A percentile compares a stretch with the other conserved stretches of the same genome.
Conservation (phyloP, 2,888 invertebrate genomes). For the Agrotis exclamationis region DNA sequence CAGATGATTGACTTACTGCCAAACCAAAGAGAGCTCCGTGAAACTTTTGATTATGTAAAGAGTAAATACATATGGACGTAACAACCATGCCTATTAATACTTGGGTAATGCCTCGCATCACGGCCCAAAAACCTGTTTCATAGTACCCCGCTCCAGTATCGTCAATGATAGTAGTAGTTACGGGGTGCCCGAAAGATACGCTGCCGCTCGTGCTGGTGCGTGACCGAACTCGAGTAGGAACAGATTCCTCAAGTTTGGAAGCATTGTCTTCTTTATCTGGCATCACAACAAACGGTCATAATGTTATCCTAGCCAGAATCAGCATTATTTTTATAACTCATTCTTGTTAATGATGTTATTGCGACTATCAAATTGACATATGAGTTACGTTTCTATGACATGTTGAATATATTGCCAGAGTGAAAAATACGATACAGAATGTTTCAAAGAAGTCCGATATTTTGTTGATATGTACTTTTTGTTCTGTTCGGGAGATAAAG, state of each 20-base stretch:
- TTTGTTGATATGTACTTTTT: background rate
- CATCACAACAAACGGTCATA: slow-evolving; percentile 32
- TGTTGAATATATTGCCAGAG: background rate
- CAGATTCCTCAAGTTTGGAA: background rate
- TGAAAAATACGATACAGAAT: too few relatives aligned
- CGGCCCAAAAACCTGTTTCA: background rate
- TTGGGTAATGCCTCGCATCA: slow-evolving; percentile 13
- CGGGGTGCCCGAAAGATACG: slow-evolving; percentile 26
- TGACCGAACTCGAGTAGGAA: background rate
- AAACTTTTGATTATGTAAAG: slow-evolving; percentile 18
- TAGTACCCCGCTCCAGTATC: slow-evolving; percentile 16
- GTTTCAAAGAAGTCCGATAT: background rate
- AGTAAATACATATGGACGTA: slow-evolving; percentile 31
- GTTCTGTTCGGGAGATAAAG: background rate
- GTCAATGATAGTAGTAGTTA: slow-evolving; percentile 19
- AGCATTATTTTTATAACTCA: slow-evolving; percentile 36
- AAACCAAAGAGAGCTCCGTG: slow-evolving; percentile 39
- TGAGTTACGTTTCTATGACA: background rate
- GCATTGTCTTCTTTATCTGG: background rate
- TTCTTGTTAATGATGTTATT: slow-evolving; percentile 25
- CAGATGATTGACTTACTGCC: slow-evolving; percentile 32
- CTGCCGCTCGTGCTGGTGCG: background rate
- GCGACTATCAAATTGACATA: slow-evolving; percentile 19
- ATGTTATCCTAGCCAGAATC: slow-evolving; percentile 29
- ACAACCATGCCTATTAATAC: slow-evolving; percentile 22